Evolutionary conservation across 2,797 vertebrate genomes (phyloP).

Genomic region (Sternotherus odoratus): DNA sequence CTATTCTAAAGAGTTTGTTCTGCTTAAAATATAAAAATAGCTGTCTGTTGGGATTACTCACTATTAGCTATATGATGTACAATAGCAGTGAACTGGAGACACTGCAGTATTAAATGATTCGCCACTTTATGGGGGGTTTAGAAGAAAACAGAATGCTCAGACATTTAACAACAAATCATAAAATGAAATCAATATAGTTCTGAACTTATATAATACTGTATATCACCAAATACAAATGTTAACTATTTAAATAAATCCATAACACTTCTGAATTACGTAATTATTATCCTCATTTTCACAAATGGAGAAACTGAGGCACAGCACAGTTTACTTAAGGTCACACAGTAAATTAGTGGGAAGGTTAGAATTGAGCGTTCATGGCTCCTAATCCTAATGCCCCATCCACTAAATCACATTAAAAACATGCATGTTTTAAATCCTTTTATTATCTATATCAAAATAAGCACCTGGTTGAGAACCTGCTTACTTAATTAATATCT

Average conservation of each 20-base stretch:
- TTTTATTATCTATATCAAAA: background rate
- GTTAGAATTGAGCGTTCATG: no score
- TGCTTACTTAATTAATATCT: background rate
- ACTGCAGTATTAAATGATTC: background rate
- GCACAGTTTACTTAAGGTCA: background rate
- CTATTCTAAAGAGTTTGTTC: background rate
- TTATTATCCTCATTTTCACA: background rate
- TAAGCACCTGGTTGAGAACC: background rate
- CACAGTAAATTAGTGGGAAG: background rate
- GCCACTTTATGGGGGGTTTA: background rate
- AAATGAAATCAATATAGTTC: background rate
- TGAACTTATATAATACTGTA: background rate
- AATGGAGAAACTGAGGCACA: background rate
- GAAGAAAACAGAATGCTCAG: rapidly evolving
- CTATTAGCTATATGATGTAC: background rate
- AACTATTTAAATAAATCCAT: background rate
- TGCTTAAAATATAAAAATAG: background rate
- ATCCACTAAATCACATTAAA: no score
- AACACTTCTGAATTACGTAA: background rate
- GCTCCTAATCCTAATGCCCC: no score
- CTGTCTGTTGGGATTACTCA: background rate
- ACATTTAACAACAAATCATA: background rate
- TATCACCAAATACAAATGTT: background rate
- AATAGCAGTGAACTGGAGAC: background rate
- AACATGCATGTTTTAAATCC: background rate